A percentile compares a stretch with the other conserved stretches of the same genome.
These are phyloP conservation scores for Hirudo medicinalis DNA, from an alignment of 1,140 invertebrate species.

Conservation along the genomic window DNA sequence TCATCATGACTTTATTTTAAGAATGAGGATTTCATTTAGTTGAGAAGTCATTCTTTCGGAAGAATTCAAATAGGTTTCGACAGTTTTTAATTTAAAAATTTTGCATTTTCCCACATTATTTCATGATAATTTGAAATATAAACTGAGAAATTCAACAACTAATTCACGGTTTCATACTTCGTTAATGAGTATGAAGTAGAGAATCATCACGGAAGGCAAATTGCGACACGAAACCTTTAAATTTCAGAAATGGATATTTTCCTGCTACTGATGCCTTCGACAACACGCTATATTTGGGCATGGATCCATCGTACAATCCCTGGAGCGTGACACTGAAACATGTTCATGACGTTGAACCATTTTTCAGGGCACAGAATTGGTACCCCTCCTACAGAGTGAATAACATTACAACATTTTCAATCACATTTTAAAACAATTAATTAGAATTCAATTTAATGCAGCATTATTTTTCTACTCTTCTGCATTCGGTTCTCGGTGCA, in stretches of 20 bases:
- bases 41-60: too few relatives aligned
- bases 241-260: constrained; percentile 3
- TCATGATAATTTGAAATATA: too few relatives aligned
- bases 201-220: not conserved
- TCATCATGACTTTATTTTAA: too few relatives aligned
- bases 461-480: not conserved
- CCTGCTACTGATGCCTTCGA: not conserved
- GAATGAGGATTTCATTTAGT: too few relatives aligned
- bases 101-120: too few relatives aligned
- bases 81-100: too few relatives aligned
- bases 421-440: not conserved
- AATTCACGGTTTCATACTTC: too few relatives aligned
- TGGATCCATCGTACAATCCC: not conserved
- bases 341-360: not conserved
- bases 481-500: too few relatives aligned
- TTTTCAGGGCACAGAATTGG: not conserved
- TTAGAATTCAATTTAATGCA: not conserved
- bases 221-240: not conserved
- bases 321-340: not conserved
- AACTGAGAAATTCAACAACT: too few relatives aligned
- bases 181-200: not conserved
- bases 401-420: not conserved
- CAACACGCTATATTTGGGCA: not conserved
- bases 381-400: not conserved
- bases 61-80: too few relatives aligned